Conservation (phyloP, 2,113 vertebrate species). For the Dunckerocampus dactyliophorus region DNA sequence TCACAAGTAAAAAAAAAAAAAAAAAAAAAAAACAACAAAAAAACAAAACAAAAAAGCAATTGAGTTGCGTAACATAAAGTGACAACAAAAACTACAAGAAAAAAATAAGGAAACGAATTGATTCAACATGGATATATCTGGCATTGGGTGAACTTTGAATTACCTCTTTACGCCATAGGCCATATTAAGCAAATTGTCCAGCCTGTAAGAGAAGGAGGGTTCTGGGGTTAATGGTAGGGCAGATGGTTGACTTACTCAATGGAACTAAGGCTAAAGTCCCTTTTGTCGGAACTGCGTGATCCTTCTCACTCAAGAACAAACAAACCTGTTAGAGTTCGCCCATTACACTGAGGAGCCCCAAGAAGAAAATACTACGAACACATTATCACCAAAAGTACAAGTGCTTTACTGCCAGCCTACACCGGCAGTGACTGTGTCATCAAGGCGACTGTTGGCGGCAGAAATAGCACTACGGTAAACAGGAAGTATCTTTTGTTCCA, state of each 20-base stretch:
- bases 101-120: constrained; percentile 71
- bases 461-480: constrained; percentile 6
- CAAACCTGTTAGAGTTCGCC: constrained; percentile 68
- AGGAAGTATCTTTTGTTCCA: too few relatives aligned
- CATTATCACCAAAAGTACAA: constrained; percentile 18
- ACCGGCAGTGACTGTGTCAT: constrained; percentile 33
- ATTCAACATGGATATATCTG: constrained; percentile 99
- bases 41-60: constrained; percentile 55
- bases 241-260: constrained; percentile 99
- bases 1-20: constrained; percentile 38
- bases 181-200: constrained; percentile 99
- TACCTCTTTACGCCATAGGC: constrained; percentile 99
- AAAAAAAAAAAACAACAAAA: constrained; percentile 54
- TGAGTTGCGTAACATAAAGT: constrained; percentile 69
- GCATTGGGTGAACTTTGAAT: constrained; percentile 99
- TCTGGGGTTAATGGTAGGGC: constrained; percentile 99
- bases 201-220: constrained; percentile 99
- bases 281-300: constrained; percentile 58
- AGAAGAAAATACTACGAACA: constrained; percentile 29
- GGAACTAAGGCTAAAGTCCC: constrained; percentile 97
- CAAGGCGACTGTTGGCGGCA: constrained; percentile 16
- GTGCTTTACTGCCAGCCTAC: constrained; percentile 7
- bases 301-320: constrained; percentile 74
- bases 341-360: constrained; percentile 76
- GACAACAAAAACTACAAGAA: constrained; percentile 67